Evolutionary conservation across 1,140 invertebrate species (phyloP).

Genomic region (Portunus trituberculatus): DNA sequence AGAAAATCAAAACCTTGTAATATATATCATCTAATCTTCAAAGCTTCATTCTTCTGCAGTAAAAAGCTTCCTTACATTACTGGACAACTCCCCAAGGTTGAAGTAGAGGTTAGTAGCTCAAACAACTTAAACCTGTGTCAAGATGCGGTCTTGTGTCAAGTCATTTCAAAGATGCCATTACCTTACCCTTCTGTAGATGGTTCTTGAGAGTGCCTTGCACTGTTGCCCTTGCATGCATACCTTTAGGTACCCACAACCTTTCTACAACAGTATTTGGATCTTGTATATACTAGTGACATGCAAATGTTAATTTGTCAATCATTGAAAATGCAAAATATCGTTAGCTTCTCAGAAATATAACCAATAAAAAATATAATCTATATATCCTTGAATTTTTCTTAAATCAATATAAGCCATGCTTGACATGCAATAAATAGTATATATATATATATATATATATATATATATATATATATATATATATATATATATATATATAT

Average conservation of each 20-base stretch:
- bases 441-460: constrained; percentile 40
- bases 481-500: constrained; percentile 35
- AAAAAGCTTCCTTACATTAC: not conserved
- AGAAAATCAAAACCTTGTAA: not conserved
- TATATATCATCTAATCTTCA: not conserved
- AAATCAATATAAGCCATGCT: constrained; percentile 52
- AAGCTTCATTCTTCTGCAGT: not conserved
- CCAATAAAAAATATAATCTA: not conserved
- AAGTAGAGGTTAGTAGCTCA: constrained; percentile 40
- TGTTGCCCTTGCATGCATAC: constrained; percentile 66
- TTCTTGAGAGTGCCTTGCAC: constrained; percentile 63
- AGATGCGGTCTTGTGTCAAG: constrained; percentile 64
- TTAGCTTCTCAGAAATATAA: not conserved
- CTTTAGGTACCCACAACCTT: constrained; percentile 1
- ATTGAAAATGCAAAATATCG: constrained; percentile 7
- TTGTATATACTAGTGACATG: constrained; percentile 38
- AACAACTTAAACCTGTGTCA: constrained; percentile 54
- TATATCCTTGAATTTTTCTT: not conserved
- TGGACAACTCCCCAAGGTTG: not conserved
- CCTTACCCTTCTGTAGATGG: constrained; percentile 65
- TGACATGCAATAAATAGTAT: constrained; percentile 50
- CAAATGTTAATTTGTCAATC: constrained; percentile 15
- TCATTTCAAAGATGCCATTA: constrained; percentile 60
- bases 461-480: constrained; percentile 41
- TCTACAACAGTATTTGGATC: constrained; percentile 6